A percentile compares a stretch with the other conserved stretches of the same genome.
These are phyloP conservation scores for Epinephelus lanceolatus DNA, from an alignment of 2,113 vertebrate species.

Conservation along the genomic window DNA sequence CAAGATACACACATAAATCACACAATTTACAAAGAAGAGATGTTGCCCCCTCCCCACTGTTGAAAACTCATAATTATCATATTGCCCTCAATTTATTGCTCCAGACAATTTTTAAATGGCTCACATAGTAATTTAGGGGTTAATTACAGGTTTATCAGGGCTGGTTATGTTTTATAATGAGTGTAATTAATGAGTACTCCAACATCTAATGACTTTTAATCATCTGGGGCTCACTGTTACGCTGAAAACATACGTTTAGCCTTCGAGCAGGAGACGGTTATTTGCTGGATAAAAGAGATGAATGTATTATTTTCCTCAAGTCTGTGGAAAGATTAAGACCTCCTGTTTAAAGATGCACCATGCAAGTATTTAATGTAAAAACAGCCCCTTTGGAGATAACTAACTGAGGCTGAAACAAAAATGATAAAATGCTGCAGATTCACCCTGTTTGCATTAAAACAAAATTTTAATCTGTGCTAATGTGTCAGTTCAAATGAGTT, in stretches of 20 bases:
- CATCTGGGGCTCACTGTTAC: background rate
- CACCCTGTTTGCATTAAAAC: background rate
- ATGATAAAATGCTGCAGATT: background rate
- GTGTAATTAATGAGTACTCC: conserved; percentile 9
- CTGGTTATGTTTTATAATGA: conserved; percentile 10
- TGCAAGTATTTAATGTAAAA: background rate
- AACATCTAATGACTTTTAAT: conserved; percentile 20
- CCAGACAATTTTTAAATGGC: background rate
- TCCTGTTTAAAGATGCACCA: background rate
- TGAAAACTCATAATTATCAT: background rate
- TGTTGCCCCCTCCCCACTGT: rapidly evolving
- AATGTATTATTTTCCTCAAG: background rate
- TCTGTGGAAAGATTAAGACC: background rate
- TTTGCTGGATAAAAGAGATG: background rate
- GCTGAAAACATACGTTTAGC: background rate
- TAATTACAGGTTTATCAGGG: background rate
- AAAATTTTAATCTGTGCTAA: background rate
- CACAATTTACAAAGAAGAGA: background rate
- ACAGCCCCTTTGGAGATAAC: background rate
- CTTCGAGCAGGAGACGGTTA: background rate
- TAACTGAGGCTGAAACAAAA: background rate
- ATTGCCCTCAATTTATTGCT: background rate
- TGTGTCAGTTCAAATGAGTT: background rate
- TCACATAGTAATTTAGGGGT: background rate
- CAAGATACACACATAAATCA: background rate